Evolutionary conservation across 2,797 vertebrate species (phyloP).

Genomic region (Fratercula arctica): DNA sequence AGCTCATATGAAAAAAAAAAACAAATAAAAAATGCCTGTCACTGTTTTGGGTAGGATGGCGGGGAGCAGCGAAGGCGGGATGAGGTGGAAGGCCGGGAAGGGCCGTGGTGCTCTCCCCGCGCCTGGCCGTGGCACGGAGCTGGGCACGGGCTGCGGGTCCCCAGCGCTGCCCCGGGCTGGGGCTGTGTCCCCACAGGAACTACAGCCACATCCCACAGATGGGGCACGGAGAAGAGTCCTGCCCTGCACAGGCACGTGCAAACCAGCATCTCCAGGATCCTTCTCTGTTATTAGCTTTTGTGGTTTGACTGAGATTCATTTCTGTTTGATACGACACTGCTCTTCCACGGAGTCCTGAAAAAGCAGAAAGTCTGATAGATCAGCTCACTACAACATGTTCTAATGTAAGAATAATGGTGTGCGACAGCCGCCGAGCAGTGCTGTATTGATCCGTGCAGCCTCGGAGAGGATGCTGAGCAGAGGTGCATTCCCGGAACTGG

Average conservation of each 20-base stretch:
- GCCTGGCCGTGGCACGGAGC: not conserved
- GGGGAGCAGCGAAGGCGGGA: not conserved
- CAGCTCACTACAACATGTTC: not conserved
- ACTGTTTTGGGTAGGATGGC: not conserved
- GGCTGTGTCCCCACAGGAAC: too few relatives aligned
- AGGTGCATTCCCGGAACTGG: not conserved
- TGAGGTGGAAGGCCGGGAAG: not conserved
- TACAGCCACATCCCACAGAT: too few relatives aligned
- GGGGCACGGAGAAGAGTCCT: not conserved
- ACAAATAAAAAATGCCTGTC: not conserved
- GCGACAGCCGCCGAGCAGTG: conserved; percentile 8
- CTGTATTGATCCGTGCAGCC: not conserved
- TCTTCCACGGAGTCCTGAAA: not conserved
- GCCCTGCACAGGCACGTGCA: not conserved
- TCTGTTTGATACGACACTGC: not conserved
- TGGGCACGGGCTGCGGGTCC: not conserved
- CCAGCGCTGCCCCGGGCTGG: too few relatives aligned
- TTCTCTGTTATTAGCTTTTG: not conserved
- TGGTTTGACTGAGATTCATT: not conserved
- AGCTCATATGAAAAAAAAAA: not conserved
- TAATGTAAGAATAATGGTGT: not conserved
- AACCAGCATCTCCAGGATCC: not conserved
- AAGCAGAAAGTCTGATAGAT: not conserved
- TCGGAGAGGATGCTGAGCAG: not conserved
- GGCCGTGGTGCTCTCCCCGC: accelerated